phyloP scores from a whole-genome alignment of 1,140 invertebrate species.

The Monochamus saltuarius region DNA sequence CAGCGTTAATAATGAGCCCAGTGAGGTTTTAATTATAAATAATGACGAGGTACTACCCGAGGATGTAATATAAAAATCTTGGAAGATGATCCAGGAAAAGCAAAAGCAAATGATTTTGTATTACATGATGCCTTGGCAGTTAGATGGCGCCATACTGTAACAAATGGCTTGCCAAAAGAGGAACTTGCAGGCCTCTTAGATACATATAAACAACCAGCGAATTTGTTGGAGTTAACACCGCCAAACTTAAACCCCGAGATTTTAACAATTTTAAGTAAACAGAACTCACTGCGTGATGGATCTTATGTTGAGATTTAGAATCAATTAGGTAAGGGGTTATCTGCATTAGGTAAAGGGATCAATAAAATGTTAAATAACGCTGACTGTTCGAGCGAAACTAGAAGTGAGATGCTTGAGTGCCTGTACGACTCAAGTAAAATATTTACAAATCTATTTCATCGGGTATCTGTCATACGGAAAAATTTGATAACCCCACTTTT shows the following conservation, averaged over 20 bases:
- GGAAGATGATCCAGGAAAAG: slow-evolving; percentile 3
- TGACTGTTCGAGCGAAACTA: neutral
- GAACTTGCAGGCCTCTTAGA: neutral
- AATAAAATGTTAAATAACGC: neutral
- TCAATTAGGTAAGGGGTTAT: slow-evolving; percentile 5
- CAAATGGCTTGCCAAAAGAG: neutral
- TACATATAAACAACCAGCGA: neutral
- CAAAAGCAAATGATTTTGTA: neutral
- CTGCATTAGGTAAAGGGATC: slow-evolving; percentile 2
- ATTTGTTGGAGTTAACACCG: neutral
- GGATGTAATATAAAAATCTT: slow-evolving; percentile 12
- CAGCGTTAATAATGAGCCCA: too few relatives aligned
- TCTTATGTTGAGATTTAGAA: neutral
- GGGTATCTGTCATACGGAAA: neutral
- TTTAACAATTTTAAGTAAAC: neutral
- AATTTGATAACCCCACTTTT: slow-evolving; percentile 1
- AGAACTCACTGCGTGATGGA: neutral
- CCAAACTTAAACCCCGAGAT: slow-evolving; percentile 1
- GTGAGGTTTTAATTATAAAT: too few relatives aligned
- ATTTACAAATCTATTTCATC: neutral
- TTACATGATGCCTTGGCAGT: neutral
- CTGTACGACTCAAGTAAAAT: neutral
- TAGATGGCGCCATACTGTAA: neutral
- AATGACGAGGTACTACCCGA: too few relatives aligned
- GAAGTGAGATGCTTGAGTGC: neutral